These are phyloP conservation scores for Syngnathus rostellatus DNA, from an alignment of 2,797 vertebrate species.

Conservation along the genomic window DNA sequence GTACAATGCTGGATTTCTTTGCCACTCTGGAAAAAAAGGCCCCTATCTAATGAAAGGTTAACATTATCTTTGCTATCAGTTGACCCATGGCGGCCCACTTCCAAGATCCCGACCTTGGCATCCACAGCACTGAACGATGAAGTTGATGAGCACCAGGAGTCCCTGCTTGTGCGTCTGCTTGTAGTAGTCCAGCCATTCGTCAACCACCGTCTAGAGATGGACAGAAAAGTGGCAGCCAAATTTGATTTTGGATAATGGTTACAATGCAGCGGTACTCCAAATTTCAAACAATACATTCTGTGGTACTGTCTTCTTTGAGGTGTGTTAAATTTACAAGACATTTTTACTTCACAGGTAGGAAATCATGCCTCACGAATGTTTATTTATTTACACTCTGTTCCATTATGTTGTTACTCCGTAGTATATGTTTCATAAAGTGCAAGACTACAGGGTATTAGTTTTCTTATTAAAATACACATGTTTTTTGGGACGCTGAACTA, in stretches of 20 bases:
- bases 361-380: not conserved
- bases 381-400: not conserved
- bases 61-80: conserved; percentile 21
- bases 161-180: conserved; percentile 67
- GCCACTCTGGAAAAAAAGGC: not conserved
- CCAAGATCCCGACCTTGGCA: conserved; percentile 76
- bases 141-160: conserved; percentile 81
- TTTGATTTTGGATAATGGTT: conserved; percentile 14
- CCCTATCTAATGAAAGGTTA: not conserved
- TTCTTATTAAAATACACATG: not conserved
- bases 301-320: not conserved
- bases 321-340: not conserved
- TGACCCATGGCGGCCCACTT: conserved; percentile 22
- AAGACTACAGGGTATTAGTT: not conserved
- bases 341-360: not conserved
- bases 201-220: conserved; percentile 73
- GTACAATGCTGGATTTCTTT: not conserved
- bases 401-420: not conserved
- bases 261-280: not conserved
- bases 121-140: conserved; percentile 79
- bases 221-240: conserved; percentile 33
- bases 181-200: conserved; percentile 87
- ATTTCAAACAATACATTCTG: not conserved
- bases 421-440: not conserved
- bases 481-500: not conserved